Percentiles rank a stretch among this genome's conserved stretches.
Evolutionary conservation across 1,140 invertebrate species (phyloP).

Genomic region (Drosophila nasuta): DNA sequence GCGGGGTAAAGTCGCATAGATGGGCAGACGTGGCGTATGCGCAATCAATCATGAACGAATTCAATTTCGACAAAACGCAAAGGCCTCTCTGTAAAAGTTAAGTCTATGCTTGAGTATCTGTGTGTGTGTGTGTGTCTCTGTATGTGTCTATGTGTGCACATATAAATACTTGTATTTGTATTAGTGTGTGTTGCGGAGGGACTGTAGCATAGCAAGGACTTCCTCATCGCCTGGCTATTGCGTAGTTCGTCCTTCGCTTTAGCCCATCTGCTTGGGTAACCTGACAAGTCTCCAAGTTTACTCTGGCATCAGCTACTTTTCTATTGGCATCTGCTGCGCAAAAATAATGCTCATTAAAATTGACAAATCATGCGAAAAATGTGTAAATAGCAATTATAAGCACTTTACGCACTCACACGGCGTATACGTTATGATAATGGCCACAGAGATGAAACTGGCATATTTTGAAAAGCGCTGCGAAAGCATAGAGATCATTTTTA

Average conservation of each 20-base stretch:
- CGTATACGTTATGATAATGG: constrained; percentile 41
- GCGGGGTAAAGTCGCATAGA: not conserved
- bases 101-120: constrained; percentile 1
- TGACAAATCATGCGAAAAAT: constrained; percentile 79
- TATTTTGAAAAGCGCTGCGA: not conserved
- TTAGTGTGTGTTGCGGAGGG: not conserved
- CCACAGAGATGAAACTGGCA: not conserved
- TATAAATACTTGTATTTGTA: constrained; percentile 1
- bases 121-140: constrained; percentile 2
- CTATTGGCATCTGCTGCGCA: constrained; percentile 63
- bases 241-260: constrained; percentile 40
- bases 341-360: constrained; percentile 80
- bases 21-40: constrained; percentile 52
- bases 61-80: constrained; percentile 69
- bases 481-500: not conserved
- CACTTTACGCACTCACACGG: constrained; percentile 28
- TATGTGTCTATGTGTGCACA: not conserved
- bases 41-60: constrained; percentile 80
- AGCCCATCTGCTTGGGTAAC: constrained; percentile 22
- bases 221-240: constrained; percentile 30
- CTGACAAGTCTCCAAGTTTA: constrained; percentile 15
- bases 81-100: constrained; percentile 26
- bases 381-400: constrained; percentile 76
- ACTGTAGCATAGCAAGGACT: constrained; percentile 8
- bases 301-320: constrained; percentile 42